These are phyloP conservation scores for Otus sunia DNA, from an alignment of 2,113 vertebrate species.

Conservation along the genomic window DNA sequence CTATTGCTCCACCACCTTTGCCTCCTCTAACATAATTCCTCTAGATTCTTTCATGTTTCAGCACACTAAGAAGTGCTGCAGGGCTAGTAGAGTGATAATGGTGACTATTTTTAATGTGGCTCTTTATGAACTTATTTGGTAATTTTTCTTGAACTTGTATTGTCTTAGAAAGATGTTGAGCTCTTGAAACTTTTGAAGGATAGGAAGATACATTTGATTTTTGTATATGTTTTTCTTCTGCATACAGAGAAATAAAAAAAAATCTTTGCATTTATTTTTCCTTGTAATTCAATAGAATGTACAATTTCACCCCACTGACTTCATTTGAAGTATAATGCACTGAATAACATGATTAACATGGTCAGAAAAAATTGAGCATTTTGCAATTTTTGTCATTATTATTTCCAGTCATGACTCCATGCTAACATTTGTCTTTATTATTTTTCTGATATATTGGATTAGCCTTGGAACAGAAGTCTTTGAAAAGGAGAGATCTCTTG, in stretches of 20 bases:
- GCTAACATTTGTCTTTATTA: not conserved
- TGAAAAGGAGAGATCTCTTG: not conserved
- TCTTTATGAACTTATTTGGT: not conserved
- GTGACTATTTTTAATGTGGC: not conserved
- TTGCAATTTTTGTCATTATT: not conserved
- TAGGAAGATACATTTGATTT: not conserved
- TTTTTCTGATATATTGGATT: constrained; percentile 7
- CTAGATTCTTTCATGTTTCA: not conserved
- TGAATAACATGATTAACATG: not conserved
- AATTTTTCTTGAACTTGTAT: not conserved
- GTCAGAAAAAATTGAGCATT: not conserved
- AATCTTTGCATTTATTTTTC: not conserved
- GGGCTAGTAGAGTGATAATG: not conserved
- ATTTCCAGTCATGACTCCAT: not conserved
- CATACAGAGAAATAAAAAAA: not conserved
- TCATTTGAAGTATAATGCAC: not conserved
- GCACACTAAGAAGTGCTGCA: not conserved
- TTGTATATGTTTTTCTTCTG: not conserved
- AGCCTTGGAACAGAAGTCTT: not conserved
- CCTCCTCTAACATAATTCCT: not conserved
- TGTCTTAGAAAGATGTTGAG: not conserved
- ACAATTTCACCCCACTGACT: not conserved
- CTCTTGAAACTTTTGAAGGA: not conserved
- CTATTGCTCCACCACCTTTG: not conserved
- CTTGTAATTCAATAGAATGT: not conserved